Conservation (phyloP, 2,113 vertebrate genomes). For the Chrysemys picta region DNA sequence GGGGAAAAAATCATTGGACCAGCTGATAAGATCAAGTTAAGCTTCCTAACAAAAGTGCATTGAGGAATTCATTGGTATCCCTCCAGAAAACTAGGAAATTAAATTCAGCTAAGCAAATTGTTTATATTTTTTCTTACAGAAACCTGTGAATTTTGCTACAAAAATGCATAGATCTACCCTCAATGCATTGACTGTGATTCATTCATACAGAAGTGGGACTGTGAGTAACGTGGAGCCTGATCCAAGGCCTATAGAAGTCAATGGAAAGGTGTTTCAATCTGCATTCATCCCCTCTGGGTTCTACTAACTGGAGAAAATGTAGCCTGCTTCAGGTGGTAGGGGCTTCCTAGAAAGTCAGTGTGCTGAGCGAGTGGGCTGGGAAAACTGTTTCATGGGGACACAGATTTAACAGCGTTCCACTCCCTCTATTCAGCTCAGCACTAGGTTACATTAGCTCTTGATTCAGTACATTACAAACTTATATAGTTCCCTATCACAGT, state of each 20-base stretch:
- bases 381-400: neutral
- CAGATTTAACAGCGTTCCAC: neutral
- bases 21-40: conserved; percentile 40
- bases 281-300: neutral
- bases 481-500: neutral
- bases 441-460: neutral
- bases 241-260: neutral
- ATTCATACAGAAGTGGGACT: neutral
- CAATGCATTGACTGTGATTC: neutral
- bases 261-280: neutral
- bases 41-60: conserved; percentile 22
- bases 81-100: conserved; percentile 23
- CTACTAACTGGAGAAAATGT: neutral
- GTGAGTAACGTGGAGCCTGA: neutral
- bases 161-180: neutral
- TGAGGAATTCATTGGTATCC: conserved; percentile 36
- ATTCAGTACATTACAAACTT: neutral
- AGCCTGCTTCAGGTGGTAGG: neutral
- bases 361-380: neutral
- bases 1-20: neutral
- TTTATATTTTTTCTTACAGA: conserved; percentile 9
- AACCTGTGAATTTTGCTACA: neutral
- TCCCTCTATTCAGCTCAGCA: neutral
- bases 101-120: conserved; percentile 26
- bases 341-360: neutral